Evolutionary conservation across 2,888 invertebrate genomes (phyloP).

Genomic region (Polydrusus cervinus): DNA sequence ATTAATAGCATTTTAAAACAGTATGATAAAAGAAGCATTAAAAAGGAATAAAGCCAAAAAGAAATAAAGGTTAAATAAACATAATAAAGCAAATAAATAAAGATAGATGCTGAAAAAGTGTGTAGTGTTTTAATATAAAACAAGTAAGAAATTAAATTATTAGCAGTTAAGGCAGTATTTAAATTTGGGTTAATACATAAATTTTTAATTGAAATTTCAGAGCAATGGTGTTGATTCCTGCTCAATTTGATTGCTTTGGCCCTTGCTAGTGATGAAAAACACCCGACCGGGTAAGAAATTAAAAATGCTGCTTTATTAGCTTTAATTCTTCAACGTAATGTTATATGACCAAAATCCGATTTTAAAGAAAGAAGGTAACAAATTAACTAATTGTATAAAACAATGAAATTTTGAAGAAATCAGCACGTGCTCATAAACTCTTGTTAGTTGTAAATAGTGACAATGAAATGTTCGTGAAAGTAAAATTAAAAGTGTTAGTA

Average conservation of each 20-base stretch:
- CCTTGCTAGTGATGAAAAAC: too few relatives aligned
- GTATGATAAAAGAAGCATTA: neutral
- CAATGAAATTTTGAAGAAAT: neutral
- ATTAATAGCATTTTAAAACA: neutral
- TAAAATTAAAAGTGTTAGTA: neutral
- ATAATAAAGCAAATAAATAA: slow-evolving; percentile 31
- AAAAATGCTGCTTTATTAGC: too few relatives aligned
- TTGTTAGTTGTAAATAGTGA: neutral
- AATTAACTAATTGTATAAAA: neutral
- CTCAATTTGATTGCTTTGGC: too few relatives aligned
- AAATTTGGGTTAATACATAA: too few relatives aligned
- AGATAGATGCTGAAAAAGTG: neutral
- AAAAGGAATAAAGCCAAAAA: neutral
- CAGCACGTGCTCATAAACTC: too few relatives aligned
- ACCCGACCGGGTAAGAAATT: too few relatives aligned
- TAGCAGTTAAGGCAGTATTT: too few relatives aligned
- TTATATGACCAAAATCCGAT: too few relatives aligned
- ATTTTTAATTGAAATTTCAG: too few relatives aligned
- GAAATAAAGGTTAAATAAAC: slow-evolving; percentile 6
- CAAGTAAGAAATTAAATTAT: neutral
- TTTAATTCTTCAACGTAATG: too few relatives aligned
- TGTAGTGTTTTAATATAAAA: slow-evolving; percentile 25
- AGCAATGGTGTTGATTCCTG: too few relatives aligned
- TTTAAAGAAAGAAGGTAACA: too few relatives aligned
- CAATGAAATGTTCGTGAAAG: neutral